These are phyloP conservation scores for human DNA, from an alignment of 2,113 vertebrate species.

Conservation along the genomic window DNA sequence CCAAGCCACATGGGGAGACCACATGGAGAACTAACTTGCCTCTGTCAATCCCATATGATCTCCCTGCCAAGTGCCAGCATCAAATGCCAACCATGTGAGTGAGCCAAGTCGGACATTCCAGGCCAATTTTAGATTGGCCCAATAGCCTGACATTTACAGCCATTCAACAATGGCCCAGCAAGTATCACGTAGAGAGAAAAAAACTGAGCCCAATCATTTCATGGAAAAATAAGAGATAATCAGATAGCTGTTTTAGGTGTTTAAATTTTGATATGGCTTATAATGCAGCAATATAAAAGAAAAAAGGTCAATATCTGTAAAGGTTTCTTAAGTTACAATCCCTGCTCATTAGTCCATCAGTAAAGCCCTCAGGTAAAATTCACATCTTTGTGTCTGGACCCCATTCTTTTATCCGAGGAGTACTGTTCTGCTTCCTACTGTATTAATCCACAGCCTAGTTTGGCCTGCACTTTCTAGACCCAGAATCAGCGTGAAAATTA, in stretches of 20 bases:
- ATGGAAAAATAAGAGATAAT: not conserved
- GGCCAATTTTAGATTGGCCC: not conserved
- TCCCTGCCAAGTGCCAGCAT: not conserved
- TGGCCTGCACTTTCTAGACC: not conserved
- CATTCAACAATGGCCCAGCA: not conserved
- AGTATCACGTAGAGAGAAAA: not conserved
- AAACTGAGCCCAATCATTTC: not conserved
- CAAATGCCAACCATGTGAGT: not conserved
- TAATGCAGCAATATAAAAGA: not conserved
- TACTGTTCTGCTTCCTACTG: not conserved
- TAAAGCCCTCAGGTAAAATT: not conserved
- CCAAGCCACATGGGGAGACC: fast-evolving
- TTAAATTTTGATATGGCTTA: not conserved
- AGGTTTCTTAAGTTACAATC: not conserved
- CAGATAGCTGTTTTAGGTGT: not conserved
- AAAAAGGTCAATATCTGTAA: not conserved
- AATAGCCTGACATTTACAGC: not conserved
- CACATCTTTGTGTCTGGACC: not conserved
- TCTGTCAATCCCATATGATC: not conserved
- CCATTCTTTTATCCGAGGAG: not conserved
- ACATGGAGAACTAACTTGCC: not conserved
- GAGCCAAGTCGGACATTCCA: not conserved
- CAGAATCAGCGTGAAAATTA: not conserved
- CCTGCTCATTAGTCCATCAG: not conserved
- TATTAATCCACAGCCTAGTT: not conserved